These are phyloP conservation scores for Listronotus bonariensis DNA, from an alignment of 1,140 invertebrate genomes.

Conservation along the genomic window DNA sequence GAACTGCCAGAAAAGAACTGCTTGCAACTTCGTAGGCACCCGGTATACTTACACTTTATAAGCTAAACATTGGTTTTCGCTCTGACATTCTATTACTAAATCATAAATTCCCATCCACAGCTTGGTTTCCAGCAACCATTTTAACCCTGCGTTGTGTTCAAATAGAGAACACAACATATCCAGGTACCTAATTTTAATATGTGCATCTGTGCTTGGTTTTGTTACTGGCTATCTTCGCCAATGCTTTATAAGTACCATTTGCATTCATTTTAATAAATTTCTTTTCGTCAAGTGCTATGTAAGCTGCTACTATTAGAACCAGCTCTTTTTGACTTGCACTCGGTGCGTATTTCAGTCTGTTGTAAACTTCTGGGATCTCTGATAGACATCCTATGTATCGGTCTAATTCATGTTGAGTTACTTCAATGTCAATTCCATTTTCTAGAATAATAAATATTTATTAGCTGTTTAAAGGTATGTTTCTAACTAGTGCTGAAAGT, in stretches of 20 bases:
- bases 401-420: slow-evolving; percentile 21
- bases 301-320: slow-evolving; percentile 4
- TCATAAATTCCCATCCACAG: slow-evolving; percentile 24
- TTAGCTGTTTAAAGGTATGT: too few species aligned
- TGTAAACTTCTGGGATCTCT: slow-evolving; percentile 16
- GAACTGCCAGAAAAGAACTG: too few species aligned
- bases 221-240: slow-evolving; percentile 10
- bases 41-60: slow-evolving; percentile 25
- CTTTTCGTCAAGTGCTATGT: slow-evolving; percentile 14
- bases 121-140: slow-evolving; percentile 25
- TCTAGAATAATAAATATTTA: slow-evolving; percentile 13
- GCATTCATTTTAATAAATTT: slow-evolving; percentile 13
- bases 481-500: too few species aligned
- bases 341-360: slow-evolving; percentile 11
- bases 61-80: neutral
- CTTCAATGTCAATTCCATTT: slow-evolving; percentile 30
- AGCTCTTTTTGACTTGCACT: slow-evolving; percentile 4
- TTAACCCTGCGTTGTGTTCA: slow-evolving; percentile 21
- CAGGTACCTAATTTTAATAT: slow-evolving; percentile 19
- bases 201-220: neutral
- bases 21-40: too few species aligned
- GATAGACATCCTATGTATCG: slow-evolving; percentile 15
- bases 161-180: slow-evolving; percentile 27
- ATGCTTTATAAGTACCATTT: slow-evolving; percentile 4
- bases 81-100: slow-evolving; percentile 25